These are phyloP conservation scores for Platysteira castanea DNA, from an alignment of 2,113 vertebrate species.

Conservation along the genomic window DNA sequence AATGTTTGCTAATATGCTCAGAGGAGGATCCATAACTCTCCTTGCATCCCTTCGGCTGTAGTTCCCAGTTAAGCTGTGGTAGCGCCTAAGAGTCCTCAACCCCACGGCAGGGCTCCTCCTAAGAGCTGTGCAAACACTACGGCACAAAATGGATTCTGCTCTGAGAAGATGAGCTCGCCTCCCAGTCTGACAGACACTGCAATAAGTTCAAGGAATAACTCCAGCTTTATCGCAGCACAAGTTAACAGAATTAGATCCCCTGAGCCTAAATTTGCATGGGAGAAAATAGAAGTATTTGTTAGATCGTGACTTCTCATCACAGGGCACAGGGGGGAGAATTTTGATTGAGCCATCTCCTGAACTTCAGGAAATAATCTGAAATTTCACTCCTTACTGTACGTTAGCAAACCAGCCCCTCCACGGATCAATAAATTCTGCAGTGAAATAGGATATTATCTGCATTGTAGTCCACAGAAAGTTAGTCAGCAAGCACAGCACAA, in stretches of 20 bases:
- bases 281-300: neutral
- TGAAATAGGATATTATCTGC: neutral
- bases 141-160: conserved; percentile 16
- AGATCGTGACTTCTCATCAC: neutral
- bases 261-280: neutral
- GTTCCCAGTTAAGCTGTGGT: neutral
- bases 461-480: neutral
- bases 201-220: neutral
- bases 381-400: neutral
- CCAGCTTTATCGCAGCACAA: neutral
- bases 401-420: neutral
- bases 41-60: neutral
- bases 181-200: neutral
- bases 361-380: neutral
- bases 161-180: neutral
- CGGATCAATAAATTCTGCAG: neutral
- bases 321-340: neutral
- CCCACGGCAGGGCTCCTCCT: neutral
- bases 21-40: neutral
- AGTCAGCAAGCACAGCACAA: neutral
- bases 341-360: neutral
- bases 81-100: neutral
- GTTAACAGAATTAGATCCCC: neutral
- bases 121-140: neutral
- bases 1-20: neutral